Conservation (phyloP, 2,888 invertebrate species). For the Fragum whitleyi region DNA sequence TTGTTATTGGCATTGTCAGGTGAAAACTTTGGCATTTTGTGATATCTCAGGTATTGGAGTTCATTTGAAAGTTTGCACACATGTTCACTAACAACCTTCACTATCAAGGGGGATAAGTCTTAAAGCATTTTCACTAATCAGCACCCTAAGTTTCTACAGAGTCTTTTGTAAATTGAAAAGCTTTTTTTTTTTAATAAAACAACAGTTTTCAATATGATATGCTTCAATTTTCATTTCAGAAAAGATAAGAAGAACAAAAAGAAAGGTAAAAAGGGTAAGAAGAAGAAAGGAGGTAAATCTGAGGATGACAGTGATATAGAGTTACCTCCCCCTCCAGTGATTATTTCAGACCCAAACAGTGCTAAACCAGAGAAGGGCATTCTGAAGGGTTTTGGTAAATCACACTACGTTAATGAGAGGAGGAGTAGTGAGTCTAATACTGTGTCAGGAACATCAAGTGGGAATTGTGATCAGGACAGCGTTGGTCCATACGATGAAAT, state of each 20-base stretch:
- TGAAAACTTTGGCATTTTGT: too few relatives aligned
- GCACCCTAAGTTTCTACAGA: too few relatives aligned
- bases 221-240: conserved; percentile 42
- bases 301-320: conserved; percentile 80
- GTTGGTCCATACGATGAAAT: conserved; percentile 77
- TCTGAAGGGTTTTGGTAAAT: conserved; percentile 75
- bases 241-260: conserved; percentile 63
- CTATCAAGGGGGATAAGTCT: too few relatives aligned
- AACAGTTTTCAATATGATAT: too few relatives aligned
- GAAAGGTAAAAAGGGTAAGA: conserved; percentile 72
- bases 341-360: conserved; percentile 79
- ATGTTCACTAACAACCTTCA: too few relatives aligned
- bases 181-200: too few relatives aligned
- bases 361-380: conserved; percentile 83
- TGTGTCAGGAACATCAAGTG: conserved; percentile 65
- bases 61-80: too few relatives aligned
- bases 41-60: too few relatives aligned
- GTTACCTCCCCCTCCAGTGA: conserved; percentile 80
- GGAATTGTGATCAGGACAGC: conserved; percentile 72
- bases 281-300: conserved; percentile 72
- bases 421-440: conserved; percentile 73
- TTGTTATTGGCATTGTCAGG: too few relatives aligned
- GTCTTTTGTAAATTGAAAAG: too few relatives aligned
- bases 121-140: too few relatives aligned
- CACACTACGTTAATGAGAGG: conserved; percentile 66